Conservation (phyloP, 1,140 invertebrate species). For the Conus betulinus region DNA sequence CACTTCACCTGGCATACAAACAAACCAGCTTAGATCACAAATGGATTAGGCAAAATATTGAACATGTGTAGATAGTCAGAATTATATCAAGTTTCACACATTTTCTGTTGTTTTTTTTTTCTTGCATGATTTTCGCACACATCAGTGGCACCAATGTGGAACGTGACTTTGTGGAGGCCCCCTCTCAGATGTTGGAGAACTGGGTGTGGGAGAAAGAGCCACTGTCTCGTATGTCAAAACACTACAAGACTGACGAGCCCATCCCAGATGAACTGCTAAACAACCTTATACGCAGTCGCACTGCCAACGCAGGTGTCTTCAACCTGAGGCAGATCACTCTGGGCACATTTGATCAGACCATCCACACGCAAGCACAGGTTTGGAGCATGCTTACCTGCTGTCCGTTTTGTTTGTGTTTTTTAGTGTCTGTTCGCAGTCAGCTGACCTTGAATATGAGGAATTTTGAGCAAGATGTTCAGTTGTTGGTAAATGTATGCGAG, state of each 20-base stretch:
- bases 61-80: neutral
- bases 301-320: conserved; percentile 78
- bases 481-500: too few relatives aligned
- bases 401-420: too few relatives aligned
- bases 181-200: conserved; percentile 81
- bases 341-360: conserved; percentile 78
- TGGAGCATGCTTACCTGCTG: neutral
- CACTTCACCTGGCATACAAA: too few relatives aligned
- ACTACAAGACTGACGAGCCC: conserved; percentile 75
- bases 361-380: conserved; percentile 74
- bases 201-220: conserved; percentile 80
- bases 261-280: conserved; percentile 77
- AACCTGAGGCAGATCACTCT: conserved; percentile 78
- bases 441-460: too few relatives aligned
- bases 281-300: conserved; percentile 75
- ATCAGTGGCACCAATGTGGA: conserved; percentile 78
- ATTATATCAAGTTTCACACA: neutral
- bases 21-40: too few relatives aligned
- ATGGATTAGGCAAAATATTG: too few relatives aligned
- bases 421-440: too few relatives aligned
- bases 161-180: conserved; percentile 80
- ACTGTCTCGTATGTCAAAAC: conserved; percentile 77
- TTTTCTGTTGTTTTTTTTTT: neutral
- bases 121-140: conserved; percentile 10
- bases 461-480: too few relatives aligned